Percentiles rank a stretch among this genome's conserved stretches.
phyloP scores from a whole-genome alignment of 2,113 vertebrate species.

The Okapia johnstoni region DNA sequence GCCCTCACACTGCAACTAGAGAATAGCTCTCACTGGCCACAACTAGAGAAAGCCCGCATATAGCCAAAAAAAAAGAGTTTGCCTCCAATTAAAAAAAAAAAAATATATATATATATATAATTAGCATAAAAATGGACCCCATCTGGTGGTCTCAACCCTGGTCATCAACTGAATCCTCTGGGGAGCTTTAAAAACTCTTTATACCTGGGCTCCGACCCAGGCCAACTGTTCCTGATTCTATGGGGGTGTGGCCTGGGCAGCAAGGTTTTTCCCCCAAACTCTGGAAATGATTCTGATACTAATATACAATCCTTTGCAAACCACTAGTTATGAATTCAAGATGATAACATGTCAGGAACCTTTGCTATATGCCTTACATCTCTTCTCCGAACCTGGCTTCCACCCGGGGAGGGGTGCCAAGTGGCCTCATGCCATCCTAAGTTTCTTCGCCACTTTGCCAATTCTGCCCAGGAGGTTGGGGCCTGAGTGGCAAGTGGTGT shows the following conservation, averaged over 20 bases:
- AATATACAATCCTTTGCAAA: not conserved
- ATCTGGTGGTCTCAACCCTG: not conserved
- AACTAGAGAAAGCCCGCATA: not conserved
- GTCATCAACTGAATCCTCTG: not conserved
- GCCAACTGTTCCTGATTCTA: not conserved
- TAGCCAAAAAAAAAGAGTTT: not conserved
- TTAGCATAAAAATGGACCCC: not conserved
- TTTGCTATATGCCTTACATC: not conserved
- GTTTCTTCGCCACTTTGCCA: not conserved
- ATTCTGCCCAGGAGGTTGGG: not conserved
- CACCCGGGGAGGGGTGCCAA: too few species aligned
- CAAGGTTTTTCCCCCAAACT: not conserved
- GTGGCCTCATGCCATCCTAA: accelerated
- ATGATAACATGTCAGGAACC: not conserved
- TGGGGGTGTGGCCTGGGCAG: not conserved
- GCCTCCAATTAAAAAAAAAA: not conserved
- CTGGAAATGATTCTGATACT: not conserved
- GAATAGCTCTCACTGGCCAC: not conserved
- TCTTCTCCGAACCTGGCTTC: not conserved
- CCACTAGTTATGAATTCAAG: not conserved
- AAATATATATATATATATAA: not conserved
- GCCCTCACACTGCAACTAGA: not conserved
- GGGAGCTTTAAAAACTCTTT: not conserved
- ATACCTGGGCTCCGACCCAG: not conserved
- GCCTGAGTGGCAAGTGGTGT: not conserved